Evolutionary conservation across 2,797 vertebrate genomes (phyloP).

Genomic region (Darevskia nairensis): DNA sequence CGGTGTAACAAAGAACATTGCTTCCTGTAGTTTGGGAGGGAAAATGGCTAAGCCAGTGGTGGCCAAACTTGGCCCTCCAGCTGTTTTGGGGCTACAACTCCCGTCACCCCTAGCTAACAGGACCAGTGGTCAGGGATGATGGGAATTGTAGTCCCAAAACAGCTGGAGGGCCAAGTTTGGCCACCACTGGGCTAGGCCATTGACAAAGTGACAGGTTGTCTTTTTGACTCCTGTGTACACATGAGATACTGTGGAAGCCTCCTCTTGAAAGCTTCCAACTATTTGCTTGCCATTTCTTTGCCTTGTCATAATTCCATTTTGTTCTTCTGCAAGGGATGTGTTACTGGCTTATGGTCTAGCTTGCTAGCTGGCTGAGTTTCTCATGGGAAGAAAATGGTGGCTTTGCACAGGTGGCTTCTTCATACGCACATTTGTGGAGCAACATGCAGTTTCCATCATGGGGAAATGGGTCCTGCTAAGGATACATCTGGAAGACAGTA

Average conservation of each 20-base stretch:
- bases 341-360: background rate
- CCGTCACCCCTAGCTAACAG: too few species aligned
- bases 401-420: background rate
- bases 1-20: background rate
- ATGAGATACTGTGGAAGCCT: background rate
- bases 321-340: background rate
- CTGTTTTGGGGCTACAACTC: too few species aligned
- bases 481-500: background rate
- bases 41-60: background rate
- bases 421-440: background rate
- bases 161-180: too few species aligned
- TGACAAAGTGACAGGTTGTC: background rate
- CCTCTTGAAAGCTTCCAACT: background rate
- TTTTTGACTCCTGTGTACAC: constrained; percentile 4
- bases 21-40: background rate
- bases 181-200: too few species aligned
- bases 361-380: background rate
- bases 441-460: background rate
- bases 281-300: background rate
- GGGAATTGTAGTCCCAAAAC: too few species aligned
- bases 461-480: too few species aligned
- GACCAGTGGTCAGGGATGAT: too few species aligned
- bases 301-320: too few species aligned
- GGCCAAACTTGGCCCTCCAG: too few species aligned
- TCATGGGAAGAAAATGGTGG: background rate